Conservation (phyloP, 2,113 vertebrate genomes). For the Mus pahari region DNA sequence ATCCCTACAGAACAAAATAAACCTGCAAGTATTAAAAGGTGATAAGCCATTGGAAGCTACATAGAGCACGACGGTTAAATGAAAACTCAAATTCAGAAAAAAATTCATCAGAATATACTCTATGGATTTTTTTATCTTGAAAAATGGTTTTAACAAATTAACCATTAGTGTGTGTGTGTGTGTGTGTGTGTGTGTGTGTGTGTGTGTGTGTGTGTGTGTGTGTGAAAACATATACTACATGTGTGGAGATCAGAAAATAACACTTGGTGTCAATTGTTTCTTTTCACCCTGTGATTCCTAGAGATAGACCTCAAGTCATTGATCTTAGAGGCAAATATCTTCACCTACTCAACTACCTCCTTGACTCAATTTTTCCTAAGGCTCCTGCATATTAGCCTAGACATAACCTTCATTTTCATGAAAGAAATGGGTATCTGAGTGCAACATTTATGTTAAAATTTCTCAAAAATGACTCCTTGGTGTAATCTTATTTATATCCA, state of each 20-base stretch:
- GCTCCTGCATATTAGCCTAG: background rate
- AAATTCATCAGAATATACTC: background rate
- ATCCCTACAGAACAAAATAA: background rate
- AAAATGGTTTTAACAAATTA: background rate
- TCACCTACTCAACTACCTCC: background rate
- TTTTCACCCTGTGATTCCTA: background rate
- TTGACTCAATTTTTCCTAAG: background rate
- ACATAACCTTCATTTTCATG: background rate
- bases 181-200: background rate
- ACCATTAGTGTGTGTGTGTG: too few species aligned
- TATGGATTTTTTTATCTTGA: background rate
- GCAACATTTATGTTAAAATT: background rate
- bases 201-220: background rate
- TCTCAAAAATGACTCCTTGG: background rate
- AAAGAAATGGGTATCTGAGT: background rate
- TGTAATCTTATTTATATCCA: background rate
- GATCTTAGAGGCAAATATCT: background rate
- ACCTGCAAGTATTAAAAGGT: background rate
- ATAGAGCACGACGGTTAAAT: background rate
- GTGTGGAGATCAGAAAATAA: background rate
- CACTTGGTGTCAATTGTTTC: background rate
- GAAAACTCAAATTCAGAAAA: background rate
- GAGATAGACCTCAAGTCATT: background rate
- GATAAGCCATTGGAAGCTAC: background rate
- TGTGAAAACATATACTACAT: background rate